Conservation (phyloP, 2,888 invertebrate species). For the Platynereis dumerilii region DNA sequence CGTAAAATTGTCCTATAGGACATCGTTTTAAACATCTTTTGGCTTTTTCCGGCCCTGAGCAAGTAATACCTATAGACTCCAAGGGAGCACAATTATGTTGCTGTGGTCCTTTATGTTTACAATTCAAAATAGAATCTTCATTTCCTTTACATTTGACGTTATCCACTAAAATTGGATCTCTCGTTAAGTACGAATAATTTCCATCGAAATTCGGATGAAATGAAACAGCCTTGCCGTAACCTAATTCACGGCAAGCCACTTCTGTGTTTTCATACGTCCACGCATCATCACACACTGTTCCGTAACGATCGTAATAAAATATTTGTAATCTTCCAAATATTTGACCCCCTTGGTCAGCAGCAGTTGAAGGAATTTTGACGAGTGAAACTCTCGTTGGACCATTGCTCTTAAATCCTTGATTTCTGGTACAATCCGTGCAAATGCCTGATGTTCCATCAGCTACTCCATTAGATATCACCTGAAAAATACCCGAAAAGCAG, state of each 20-base stretch:
- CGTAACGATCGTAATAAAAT: conserved; percentile 13
- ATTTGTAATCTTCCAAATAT: conserved; percentile 5
- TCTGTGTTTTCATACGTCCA: conserved; percentile 24
- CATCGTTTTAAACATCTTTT: conserved; percentile 16
- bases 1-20: conserved; percentile 21
- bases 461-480: background rate
- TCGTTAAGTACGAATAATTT: conserved; percentile 15
- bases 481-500: no score
- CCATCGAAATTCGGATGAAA: conserved; percentile 15
- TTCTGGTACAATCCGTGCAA: background rate
- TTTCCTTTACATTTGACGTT: conserved; percentile 17
- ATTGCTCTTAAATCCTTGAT: background rate
- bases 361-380: background rate
- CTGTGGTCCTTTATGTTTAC: conserved; percentile 2
- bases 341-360: background rate
- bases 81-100: conserved; percentile 23
- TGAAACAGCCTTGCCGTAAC: conserved; percentile 22
- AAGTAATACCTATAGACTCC: conserved; percentile 24
- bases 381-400: background rate
- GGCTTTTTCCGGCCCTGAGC: conserved; percentile 20
- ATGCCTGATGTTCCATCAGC: background rate
- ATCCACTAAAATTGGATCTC: conserved; percentile 16
- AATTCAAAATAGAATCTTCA: conserved; percentile 20
- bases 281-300: conserved; percentile 28
- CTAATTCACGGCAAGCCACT: conserved; percentile 30